These are phyloP conservation scores for Scopus umbretta DNA, from an alignment of 2,113 vertebrate species.

Conservation along the genomic window DNA sequence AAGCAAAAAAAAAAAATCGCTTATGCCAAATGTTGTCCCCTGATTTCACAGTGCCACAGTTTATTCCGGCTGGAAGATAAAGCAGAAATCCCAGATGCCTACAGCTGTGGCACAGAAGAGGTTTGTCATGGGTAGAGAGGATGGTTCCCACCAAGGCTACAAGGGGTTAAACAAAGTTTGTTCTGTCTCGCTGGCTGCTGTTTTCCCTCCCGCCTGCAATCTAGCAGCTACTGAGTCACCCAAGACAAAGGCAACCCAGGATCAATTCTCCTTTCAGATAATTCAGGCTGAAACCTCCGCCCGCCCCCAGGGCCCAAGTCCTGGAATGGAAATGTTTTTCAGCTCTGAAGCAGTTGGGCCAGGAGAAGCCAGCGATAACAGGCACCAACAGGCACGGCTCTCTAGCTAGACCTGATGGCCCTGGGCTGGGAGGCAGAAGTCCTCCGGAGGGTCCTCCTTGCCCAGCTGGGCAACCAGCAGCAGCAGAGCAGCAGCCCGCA, in stretches of 20 bases:
- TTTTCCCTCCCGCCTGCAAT: background rate
- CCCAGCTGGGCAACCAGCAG: background rate
- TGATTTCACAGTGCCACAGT: background rate
- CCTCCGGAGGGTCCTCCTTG: no score
- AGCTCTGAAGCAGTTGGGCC: background rate
- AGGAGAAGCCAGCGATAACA: accelerated
- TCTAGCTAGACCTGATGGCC: no score
- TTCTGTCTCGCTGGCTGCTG: no score
- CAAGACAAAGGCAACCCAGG: no score
- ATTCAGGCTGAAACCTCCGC: background rate
- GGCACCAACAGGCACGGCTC: background rate
- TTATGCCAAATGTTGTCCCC: background rate
- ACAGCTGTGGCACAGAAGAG: background rate
- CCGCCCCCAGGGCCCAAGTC: background rate
- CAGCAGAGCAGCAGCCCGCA: background rate
- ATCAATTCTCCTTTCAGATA: background rate
- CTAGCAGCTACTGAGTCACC: background rate
- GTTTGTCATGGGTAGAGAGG: background rate
- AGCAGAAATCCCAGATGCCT: background rate
- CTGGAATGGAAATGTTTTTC: background rate
- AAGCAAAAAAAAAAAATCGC: no score
- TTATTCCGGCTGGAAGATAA: background rate
- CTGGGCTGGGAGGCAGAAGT: background rate
- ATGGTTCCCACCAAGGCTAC: background rate
- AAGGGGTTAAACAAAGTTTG: background rate